Conservation (phyloP, 2,888 invertebrate species). For the Entomobrya multifasciata region DNA sequence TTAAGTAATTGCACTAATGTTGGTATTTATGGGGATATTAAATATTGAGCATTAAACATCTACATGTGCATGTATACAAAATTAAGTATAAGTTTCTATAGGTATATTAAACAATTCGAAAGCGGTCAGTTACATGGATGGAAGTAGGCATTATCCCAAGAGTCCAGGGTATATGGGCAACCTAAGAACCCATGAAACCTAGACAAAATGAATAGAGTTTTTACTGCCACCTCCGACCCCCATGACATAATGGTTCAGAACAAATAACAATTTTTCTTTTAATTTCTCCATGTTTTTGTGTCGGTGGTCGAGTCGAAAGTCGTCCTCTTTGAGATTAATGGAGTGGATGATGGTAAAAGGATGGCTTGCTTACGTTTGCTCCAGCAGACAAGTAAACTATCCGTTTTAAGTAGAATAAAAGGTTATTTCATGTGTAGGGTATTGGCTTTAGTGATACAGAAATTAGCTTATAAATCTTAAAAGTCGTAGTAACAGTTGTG, state of each 20-base stretch:
- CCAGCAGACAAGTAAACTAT: background rate
- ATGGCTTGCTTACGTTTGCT: background rate
- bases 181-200: background rate
- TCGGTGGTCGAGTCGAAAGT: no score
- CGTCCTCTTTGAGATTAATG: background rate
- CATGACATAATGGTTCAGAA: background rate
- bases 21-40: constrained; percentile 28
- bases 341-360: background rate
- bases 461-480: constrained; percentile 46
- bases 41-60: no score
- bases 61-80: background rate
- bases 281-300: background rate
- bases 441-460: background rate
- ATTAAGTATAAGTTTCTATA: no score
- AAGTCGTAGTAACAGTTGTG: background rate
- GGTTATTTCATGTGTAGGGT: background rate
- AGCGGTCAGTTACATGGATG: constrained; percentile 21
- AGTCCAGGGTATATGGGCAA: background rate
- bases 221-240: background rate
- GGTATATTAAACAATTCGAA: constrained; percentile 2
- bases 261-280: constrained; percentile 22
- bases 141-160: no score
- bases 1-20: constrained; percentile 1
- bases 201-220: background rate
- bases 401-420: background rate